Percentiles rank a stretch among this genome's conserved stretches.
These are phyloP conservation scores for Neria commutata DNA, from an alignment of 2,888 invertebrate genomes.

Conservation along the genomic window DNA sequence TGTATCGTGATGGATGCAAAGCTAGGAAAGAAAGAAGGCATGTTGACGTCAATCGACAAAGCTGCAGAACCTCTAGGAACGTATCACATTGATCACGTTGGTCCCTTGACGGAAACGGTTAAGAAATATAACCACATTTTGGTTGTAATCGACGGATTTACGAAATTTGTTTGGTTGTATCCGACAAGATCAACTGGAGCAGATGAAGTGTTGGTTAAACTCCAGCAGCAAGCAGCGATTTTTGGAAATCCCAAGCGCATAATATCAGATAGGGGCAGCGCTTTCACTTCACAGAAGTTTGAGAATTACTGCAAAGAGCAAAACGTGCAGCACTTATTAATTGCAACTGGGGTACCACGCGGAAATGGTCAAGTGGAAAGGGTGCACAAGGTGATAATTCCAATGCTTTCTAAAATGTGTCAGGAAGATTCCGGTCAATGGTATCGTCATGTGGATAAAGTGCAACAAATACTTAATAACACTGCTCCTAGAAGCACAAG, in stretches of 20 bases:
- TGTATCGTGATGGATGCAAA: conserved; percentile 32
- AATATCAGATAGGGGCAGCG: conserved; percentile 47
- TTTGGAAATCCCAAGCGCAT: conserved; percentile 52
- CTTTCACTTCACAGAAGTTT: conserved; percentile 52
- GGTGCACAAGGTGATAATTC: conserved; percentile 32
- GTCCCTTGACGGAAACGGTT: conserved; percentile 40
- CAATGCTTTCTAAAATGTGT: conserved; percentile 47
- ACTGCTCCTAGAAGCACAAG: conserved; percentile 6
- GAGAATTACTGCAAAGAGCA: conserved; percentile 47
- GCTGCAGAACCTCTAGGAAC: conserved; percentile 41
- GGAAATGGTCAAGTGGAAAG: conserved; percentile 2
- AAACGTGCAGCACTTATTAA: conserved; percentile 38
- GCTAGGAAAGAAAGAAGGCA: conserved; percentile 47
- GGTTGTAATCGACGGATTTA: no score
- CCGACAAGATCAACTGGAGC: conserved; percentile 40
- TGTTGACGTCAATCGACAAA: conserved; percentile 44
- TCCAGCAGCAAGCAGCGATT: conserved; percentile 37
- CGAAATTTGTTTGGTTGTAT: conserved; percentile 48
- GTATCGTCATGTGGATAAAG: conserved; percentile 34
- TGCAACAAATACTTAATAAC: conserved; percentile 35
- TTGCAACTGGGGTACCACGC: background rate
- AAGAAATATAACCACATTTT: conserved; percentile 47
- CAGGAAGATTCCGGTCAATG: conserved; percentile 41
- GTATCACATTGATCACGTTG: conserved; percentile 49
- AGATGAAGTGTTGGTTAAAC: conserved; percentile 42